A percentile compares a stretch with the other conserved stretches of the same genome.
Conservation (phyloP, 2,113 vertebrate species). For the Aleadryas rufinucha region DNA sequence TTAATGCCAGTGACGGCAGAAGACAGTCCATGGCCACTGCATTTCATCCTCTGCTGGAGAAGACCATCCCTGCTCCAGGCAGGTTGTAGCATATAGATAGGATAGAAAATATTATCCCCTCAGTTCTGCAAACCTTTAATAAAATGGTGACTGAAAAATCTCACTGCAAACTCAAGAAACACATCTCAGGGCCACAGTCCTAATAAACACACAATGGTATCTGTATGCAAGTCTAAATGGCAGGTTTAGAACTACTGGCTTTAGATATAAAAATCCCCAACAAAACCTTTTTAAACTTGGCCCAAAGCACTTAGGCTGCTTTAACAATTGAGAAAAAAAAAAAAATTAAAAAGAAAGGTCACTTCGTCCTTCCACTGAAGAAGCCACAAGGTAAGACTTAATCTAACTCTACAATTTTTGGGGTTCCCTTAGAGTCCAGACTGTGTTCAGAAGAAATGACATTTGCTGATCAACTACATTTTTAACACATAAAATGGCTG, state of each 20-base stretch:
- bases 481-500: background rate
- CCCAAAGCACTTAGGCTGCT: background rate
- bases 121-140: background rate
- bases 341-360: rapidly evolving
- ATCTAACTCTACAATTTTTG: background rate
- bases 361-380: background rate
- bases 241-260: background rate
- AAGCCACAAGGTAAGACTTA: background rate
- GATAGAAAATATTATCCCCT: background rate
- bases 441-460: background rate
- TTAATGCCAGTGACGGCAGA: background rate
- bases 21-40: background rate
- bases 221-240: background rate
- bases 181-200: rapidly evolving
- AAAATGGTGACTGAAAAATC: background rate
- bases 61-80: background rate
- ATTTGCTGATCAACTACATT: background rate
- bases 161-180: background rate
- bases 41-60: no score
- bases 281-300: background rate
- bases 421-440: background rate
- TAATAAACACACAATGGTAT: background rate
- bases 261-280: background rate
- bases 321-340: background rate
- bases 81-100: background rate